These are phyloP conservation scores for Hormaphis cornu DNA, from an alignment of 1,140 invertebrate species.

Conservation along the genomic window DNA sequence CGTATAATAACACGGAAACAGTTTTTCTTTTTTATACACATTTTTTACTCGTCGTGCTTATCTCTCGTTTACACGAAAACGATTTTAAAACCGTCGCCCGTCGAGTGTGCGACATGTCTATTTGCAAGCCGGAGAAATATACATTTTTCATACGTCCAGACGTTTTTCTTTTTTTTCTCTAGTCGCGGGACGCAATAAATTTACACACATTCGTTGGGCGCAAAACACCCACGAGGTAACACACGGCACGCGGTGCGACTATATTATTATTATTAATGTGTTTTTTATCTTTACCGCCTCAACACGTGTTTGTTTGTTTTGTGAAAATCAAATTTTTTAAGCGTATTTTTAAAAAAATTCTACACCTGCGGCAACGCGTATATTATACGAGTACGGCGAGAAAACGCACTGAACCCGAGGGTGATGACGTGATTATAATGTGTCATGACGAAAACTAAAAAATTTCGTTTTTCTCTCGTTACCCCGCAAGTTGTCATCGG, in stretches of 20 bases:
- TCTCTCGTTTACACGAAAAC: conserved; percentile 7
- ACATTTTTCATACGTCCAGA: neutral
- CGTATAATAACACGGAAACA: neutral
- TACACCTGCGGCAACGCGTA: no score
- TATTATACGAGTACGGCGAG: no score
- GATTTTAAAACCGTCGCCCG: neutral
- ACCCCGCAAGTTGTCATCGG: no score
- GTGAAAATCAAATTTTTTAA: no score
- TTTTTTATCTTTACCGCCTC: no score
- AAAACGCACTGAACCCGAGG: no score
- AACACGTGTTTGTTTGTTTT: no score
- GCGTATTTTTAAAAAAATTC: no score
- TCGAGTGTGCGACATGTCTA: neutral
- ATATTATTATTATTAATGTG: no score
- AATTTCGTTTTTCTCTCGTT: no score
- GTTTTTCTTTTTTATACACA: neutral
- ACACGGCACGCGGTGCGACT: neutral
- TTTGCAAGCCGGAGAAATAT: neutral
- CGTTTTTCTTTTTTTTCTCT: neutral
- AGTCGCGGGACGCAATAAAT: neutral
- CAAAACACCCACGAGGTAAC: neutral
- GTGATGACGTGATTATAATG: no score
- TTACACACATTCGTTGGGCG: neutral
- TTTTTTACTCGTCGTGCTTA: neutral
- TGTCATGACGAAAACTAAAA: no score